A percentile compares a stretch with the other conserved stretches of the same genome.
phyloP scores from a whole-genome alignment of 2,888 invertebrate genomes.

The Drepana falcataria region DNA sequence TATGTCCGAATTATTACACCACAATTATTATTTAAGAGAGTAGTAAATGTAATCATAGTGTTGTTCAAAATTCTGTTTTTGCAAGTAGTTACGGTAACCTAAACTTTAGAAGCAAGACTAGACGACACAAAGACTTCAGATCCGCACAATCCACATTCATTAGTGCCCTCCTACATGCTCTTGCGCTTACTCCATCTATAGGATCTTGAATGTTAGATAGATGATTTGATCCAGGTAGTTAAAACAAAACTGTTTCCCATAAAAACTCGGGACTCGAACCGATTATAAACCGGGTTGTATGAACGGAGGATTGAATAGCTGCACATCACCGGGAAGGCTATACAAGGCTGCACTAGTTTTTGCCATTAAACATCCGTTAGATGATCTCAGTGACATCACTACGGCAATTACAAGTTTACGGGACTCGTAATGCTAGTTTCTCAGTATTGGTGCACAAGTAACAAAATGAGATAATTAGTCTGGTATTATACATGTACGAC shows the following conservation, averaged over 20 bases:
- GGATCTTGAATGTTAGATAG: too few relatives aligned
- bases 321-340: background rate
- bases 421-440: background rate
- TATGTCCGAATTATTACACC: too few relatives aligned
- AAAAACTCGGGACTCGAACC: background rate
- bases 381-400: conserved; percentile 23
- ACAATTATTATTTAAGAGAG: too few relatives aligned
- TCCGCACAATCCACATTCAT: too few relatives aligned
- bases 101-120: too few relatives aligned
- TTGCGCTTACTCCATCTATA: too few relatives aligned
- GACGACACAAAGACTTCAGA: too few relatives aligned
- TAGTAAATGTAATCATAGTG: too few relatives aligned
- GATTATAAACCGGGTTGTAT: background rate
- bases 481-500: background rate
- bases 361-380: conserved; percentile 26
- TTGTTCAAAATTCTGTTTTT: too few relatives aligned
- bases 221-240: too few relatives aligned
- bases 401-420: conserved; percentile 13
- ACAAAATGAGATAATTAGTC: background rate
- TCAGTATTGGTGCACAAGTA: background rate
- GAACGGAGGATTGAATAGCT: background rate
- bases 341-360: background rate
- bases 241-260: background rate
- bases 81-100: too few relatives aligned
- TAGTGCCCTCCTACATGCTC: too few relatives aligned